These are phyloP conservation scores for Myopa testacea DNA, from an alignment of 2,888 invertebrate species.

Conservation along the genomic window DNA sequence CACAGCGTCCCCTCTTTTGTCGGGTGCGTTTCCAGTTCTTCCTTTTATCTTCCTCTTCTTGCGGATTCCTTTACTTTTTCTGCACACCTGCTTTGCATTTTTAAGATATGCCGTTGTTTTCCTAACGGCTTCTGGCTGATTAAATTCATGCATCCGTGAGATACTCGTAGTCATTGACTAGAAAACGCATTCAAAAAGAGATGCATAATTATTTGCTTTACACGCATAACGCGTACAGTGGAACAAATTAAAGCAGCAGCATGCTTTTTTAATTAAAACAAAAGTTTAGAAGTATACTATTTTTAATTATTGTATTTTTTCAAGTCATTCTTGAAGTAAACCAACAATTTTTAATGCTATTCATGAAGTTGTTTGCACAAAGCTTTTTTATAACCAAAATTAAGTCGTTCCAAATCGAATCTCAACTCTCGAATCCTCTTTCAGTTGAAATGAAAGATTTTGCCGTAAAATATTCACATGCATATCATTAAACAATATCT, in stretches of 20 bases:
- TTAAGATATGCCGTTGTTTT: slow-evolving; percentile 31
- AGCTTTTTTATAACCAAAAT: too few species aligned
- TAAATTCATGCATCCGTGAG: slow-evolving; percentile 9
- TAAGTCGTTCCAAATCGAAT: too few species aligned
- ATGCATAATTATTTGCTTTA: neutral
- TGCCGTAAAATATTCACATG: too few species aligned
- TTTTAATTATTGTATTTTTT: too few species aligned
- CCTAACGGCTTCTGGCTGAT: slow-evolving; percentile 38
- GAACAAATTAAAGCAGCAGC: neutral
- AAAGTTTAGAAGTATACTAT: neutral
- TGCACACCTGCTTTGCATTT: slow-evolving; percentile 42
- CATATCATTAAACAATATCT: too few species aligned
- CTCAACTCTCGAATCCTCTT: too few species aligned
- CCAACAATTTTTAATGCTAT: too few species aligned
- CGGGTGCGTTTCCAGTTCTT: too few species aligned
- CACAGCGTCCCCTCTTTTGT: too few species aligned
- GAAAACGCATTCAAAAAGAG: neutral
- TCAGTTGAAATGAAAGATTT: too few species aligned
- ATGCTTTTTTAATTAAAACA: neutral
- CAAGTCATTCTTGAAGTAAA: too few species aligned
- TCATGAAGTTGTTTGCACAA: too few species aligned
- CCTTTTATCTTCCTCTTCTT: neutral
- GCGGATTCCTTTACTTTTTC: neutral
- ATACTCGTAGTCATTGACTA: neutral
- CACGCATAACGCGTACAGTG: neutral